These are phyloP conservation scores for Mugil cephalus DNA, from an alignment of 2,113 vertebrate genomes.

Conservation along the genomic window DNA sequence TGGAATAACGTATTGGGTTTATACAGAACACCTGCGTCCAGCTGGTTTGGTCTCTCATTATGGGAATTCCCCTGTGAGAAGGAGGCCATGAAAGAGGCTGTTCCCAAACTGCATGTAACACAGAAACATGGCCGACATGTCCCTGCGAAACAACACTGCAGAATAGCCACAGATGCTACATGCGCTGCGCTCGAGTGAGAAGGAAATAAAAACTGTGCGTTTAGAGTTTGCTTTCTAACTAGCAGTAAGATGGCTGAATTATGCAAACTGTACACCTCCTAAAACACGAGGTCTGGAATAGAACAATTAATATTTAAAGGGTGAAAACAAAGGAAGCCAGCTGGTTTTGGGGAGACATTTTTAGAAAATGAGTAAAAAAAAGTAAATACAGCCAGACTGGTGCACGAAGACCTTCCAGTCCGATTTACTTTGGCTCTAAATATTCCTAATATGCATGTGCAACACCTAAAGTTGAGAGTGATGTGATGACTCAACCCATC, in stretches of 20 bases:
- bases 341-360: conserved; percentile 1
- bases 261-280: conserved; percentile 32
- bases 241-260: background rate
- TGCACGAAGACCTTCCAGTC: too few relatives aligned
- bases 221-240: background rate
- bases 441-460: too few relatives aligned
- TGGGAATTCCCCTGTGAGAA: conserved; percentile 52
- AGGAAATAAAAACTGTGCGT: background rate
- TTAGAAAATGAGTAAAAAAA: background rate
- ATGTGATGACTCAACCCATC: too few relatives aligned
- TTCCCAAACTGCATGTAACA: conserved; percentile 34
- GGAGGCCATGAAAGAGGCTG: conserved; percentile 6
- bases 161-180: conserved; percentile 23
- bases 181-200: background rate
- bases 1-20: conserved; percentile 60
- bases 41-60: conserved; percentile 63
- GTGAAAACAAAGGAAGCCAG: background rate
- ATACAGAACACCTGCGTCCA: conserved; percentile 68
- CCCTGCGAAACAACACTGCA: background rate
- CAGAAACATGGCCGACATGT: conserved; percentile 35
- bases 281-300: conserved; percentile 24
- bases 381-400: too few relatives aligned
- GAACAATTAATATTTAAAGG: conserved; percentile 12
- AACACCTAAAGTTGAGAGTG: too few relatives aligned
- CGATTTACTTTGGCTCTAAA: too few relatives aligned